Conservation (phyloP, 2,797 vertebrate genomes). For the Tenualosa ilisha region DNA sequence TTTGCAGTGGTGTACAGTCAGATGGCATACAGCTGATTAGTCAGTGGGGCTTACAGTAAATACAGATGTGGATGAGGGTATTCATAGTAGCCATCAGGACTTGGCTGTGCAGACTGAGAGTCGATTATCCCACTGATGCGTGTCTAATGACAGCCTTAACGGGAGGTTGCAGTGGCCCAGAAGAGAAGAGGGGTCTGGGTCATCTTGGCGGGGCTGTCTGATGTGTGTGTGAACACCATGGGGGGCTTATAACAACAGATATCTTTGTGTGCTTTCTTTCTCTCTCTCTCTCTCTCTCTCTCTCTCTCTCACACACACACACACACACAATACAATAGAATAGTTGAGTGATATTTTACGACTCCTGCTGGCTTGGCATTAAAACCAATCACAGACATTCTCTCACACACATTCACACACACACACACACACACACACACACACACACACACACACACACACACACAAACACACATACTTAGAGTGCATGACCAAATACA, state of each 20-base stretch:
- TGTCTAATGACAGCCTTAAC: not conserved
- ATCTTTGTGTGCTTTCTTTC: not conserved
- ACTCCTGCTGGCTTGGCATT: slow-evolving; percentile 1
- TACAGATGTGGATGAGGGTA: too few species aligned
- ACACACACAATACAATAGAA: not conserved
- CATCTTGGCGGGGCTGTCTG: not conserved
- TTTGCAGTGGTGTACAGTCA: too few species aligned
- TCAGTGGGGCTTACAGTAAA: too few species aligned
- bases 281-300: not conserved
- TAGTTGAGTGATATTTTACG: slow-evolving; percentile 7
- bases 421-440: not conserved
- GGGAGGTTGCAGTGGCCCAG: too few species aligned
- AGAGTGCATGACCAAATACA: too few species aligned
- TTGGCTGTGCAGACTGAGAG: too few species aligned
- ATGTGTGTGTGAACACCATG: not conserved
- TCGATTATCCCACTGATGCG: too few species aligned
- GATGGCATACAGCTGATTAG: too few species aligned
- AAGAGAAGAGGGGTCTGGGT: not conserved
- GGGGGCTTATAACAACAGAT: not conserved
- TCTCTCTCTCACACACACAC: not conserved
- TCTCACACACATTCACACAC: not conserved
- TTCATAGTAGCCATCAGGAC: too few species aligned
- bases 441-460: not conserved
- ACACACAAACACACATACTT: not conserved
- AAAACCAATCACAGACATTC: not conserved